These are phyloP conservation scores for Oscheius myriophilus DNA, from an alignment of 2,888 invertebrate genomes.

Conservation along the genomic window DNA sequence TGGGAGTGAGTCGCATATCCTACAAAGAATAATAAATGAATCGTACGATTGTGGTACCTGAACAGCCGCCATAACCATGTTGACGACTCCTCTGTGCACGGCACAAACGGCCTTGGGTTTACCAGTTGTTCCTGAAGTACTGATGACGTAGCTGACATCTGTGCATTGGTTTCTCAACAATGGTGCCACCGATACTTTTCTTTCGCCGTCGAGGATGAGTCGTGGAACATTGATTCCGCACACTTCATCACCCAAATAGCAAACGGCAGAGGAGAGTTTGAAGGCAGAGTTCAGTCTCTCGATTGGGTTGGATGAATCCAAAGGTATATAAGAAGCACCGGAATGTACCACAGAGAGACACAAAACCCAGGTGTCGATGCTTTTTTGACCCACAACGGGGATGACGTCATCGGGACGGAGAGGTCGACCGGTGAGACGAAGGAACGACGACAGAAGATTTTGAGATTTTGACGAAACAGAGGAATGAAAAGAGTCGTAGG, in stretches of 20 bases:
- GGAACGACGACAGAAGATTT: constrained; percentile 16
- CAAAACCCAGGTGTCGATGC: constrained; percentile 17
- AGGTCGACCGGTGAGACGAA: constrained; percentile 31
- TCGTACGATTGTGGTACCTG: neutral
- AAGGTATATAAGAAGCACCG: constrained; percentile 85
- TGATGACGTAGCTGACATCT: constrained; percentile 61
- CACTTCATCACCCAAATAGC: constrained; percentile 12
- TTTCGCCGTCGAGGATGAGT: neutral
- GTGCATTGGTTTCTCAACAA: neutral
- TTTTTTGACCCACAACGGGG: constrained; percentile 40
- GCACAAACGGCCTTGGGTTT: constrained; percentile 61
- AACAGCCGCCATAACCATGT: constrained; percentile 7
- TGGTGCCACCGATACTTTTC: neutral
- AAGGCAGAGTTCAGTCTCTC: constrained; percentile 82
- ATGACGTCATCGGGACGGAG: constrained; percentile 52
- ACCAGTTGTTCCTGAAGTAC: constrained; percentile 69
- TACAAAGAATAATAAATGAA: neutral
- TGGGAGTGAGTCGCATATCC: constrained; percentile 13
- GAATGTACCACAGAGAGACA: constrained; percentile 81
- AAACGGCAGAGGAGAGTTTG: constrained; percentile 74
- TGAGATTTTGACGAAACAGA: neutral
- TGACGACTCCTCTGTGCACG: constrained; percentile 28
- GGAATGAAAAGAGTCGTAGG: neutral
- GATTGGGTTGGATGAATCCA: constrained; percentile 81
- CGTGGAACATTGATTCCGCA: neutral